These are phyloP conservation scores for Antrozous pallidus DNA, from an alignment of 2,797 vertebrate genomes.

Conservation along the genomic window DNA sequence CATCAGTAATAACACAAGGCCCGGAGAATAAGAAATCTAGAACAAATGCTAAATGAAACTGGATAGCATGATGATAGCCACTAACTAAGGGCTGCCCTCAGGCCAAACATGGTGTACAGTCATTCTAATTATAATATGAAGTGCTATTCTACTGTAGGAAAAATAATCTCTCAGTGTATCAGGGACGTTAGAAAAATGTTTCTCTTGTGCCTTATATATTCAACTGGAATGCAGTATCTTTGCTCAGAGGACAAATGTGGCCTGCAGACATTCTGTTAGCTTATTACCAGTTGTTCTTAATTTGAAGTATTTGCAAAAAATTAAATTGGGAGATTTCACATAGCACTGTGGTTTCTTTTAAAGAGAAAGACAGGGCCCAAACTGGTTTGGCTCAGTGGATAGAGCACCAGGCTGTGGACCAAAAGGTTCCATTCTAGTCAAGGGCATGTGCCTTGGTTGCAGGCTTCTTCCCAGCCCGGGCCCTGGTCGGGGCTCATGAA, in stretches of 20 bases:
- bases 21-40: conserved; percentile 18
- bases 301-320: conserved; percentile 40
- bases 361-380: neutral
- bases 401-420: no score
- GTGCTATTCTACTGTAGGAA: neutral
- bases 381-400: no score
- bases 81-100: conserved; percentile 3
- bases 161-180: conserved; percentile 1
- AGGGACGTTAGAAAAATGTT: neutral
- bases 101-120: neutral
- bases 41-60: conserved; percentile 12
- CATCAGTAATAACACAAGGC: neutral
- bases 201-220: neutral
- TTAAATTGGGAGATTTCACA: neutral
- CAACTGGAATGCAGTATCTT: neutral
- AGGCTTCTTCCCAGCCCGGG: no score
- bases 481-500: no score
- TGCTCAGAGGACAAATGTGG: neutral
- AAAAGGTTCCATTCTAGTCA: no score
- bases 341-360: neutral
- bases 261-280: neutral
- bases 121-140: conserved; percentile 35
- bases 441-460: no score
- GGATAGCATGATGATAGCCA: conserved; percentile 7
- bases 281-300: neutral